Evolutionary conservation across 2,113 vertebrate species (phyloP), one percentile per base, ranked within the genome.

Genomic region (Serinus canaria): DNA sequence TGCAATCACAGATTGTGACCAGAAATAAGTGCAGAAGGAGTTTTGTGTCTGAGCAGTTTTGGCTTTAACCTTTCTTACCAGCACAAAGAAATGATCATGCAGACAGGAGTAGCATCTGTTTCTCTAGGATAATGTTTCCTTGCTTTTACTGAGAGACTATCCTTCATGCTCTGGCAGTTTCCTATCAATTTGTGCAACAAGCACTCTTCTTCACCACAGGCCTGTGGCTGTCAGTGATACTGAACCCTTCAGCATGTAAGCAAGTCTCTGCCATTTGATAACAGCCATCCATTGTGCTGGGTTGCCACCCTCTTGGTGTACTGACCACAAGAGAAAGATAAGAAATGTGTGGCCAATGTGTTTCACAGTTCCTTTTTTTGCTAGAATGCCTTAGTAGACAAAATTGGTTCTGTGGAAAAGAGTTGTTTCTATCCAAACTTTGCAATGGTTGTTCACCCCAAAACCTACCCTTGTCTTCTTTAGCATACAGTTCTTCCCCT

Each of bases 171-270:
- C 43, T 73, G 59, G 43, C 6, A 0, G 15, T 74, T 92, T 49
- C 49, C 43, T 95, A 70, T 90, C 95, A 55, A 11, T n/a, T 72
- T 92, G 52, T 92, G 60, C 89, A 93, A 22, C 60, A 55, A 86
- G 44, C 59, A 78, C 23, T 92, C 59, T 84, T 83, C 83, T 85
- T 87, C n/a, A 56, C 83, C 60, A 10, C 43, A 47, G 44, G 41
- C 24, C 52, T 81, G 75, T 93, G 82, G 35, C 82, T 77, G 63
- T 83, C 50, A 50, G 62, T 37, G 75, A 88, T 88, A 93, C 72
- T 5, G 37, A 88, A 53, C 52, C 70, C 75, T 85, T 92, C 53
- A 43, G 90, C 30, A 10, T 39, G 33, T 87, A 19, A 79, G 60
- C 49, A 47, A 72, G 84, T 52, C 44, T 86, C 63, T 86, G 46